These are phyloP conservation scores for Sibirionetta formosa DNA, from an alignment of 2,797 vertebrate species.

Conservation along the genomic window DNA sequence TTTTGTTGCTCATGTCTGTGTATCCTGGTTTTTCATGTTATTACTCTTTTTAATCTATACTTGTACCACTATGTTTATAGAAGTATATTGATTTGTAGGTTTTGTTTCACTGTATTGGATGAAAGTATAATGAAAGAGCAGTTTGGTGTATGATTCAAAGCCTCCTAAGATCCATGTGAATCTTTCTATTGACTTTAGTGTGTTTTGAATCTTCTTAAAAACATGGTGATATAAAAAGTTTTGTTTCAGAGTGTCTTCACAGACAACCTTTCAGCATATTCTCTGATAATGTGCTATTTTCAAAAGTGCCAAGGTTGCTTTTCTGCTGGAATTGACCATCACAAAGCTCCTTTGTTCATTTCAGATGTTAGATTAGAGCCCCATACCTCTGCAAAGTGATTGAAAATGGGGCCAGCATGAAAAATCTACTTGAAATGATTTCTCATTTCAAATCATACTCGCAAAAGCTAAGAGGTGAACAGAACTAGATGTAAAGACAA, in stretches of 20 bases:
- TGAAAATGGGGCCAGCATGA: not conserved
- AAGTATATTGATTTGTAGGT: constrained; percentile 52
- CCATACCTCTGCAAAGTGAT: not conserved
- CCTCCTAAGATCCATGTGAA: constrained; percentile 45
- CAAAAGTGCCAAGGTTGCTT: not conserved
- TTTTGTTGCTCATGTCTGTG: constrained; percentile 40
- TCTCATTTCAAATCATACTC: not conserved
- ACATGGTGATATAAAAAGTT: not conserved
- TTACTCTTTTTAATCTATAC: not conserved
- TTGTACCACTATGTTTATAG: constrained; percentile 22
- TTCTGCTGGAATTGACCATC: not conserved
- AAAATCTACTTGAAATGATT: not conserved
- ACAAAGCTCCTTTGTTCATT: not conserved
- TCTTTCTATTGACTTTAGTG: constrained; percentile 30
- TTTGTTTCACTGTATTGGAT: constrained; percentile 48
- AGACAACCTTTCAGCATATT: not conserved
- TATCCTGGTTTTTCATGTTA: not conserved
- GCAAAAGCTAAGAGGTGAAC: not conserved
- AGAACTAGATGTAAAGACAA: not conserved
- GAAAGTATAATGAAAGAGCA: constrained; percentile 42
- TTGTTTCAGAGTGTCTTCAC: constrained; percentile 4
- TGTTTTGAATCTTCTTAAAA: constrained; percentile 39
- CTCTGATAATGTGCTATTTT: not conserved
- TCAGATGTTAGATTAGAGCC: not conserved
- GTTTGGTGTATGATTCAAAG: constrained; percentile 43